phyloP scores from a whole-genome alignment of 2,113 vertebrate genomes.

The Myodes glareolus region DNA sequence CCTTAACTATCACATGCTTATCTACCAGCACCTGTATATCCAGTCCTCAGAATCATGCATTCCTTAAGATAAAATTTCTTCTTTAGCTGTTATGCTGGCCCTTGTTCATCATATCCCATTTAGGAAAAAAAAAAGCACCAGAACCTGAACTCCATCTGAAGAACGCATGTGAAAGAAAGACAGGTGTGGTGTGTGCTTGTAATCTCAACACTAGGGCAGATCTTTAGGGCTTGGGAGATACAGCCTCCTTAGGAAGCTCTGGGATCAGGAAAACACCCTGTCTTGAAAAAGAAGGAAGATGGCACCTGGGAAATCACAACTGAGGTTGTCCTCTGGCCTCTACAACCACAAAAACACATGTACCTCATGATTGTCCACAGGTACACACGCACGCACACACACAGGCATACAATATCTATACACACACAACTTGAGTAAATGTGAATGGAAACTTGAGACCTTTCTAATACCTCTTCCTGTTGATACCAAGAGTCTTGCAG shows the following conservation, averaged over 20 bases:
- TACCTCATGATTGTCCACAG: neutral
- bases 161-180: neutral
- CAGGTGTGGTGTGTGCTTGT: neutral
- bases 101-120: neutral
- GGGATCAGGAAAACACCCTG: neutral
- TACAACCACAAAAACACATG: neutral
- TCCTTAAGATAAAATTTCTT: neutral
- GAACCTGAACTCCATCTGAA: neutral
- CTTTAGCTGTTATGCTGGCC: too few relatives aligned
- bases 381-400: neutral
- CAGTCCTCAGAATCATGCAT: neutral
- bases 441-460: fast-evolving
- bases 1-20: neutral
- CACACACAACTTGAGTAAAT: neutral
- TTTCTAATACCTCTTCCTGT: neutral
- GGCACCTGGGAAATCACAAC: neutral
- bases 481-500: neutral
- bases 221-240: neutral
- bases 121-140: neutral
- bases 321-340: neutral
- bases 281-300: neutral
- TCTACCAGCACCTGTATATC: neutral
- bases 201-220: neutral
- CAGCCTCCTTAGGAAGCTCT: neutral
- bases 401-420: neutral